Evolutionary conservation across 2,888 invertebrate species (phyloP), one percentile per base, ranked within the genome.

Genomic region (Drosophila acutilabella): DNA sequence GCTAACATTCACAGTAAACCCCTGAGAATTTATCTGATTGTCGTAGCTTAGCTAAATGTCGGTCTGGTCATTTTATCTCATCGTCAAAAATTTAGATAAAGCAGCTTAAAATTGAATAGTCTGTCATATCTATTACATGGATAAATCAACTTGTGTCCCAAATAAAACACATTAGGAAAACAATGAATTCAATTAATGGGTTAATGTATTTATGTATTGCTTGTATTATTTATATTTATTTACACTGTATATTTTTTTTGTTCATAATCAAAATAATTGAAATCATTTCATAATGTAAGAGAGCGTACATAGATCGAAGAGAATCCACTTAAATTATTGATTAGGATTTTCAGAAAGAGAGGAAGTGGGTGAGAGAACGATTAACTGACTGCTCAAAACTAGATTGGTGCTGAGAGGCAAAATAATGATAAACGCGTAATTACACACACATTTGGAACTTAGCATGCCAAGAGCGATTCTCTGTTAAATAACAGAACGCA

Each of bases 91-190:
- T 75, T 76, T 20, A 18, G 48, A 71, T 79, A 57, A 66, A 78
- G 67, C 23, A 42, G 33, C 10, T 61, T 59, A 10, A 48, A 79
- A 79, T 79, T 79, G 76, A 71, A 75, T 71, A 68, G 73, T 73
- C 65, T 76, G 69, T 52, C 62, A 68, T 50, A 62, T 73, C 36
- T 61, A 64, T 74, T 65, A 61, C 76, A 67, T 16, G 40, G 8
- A 18, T 66, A 53, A 60, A 64, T 71, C 56, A 58, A 41, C 56
- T 48, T 62, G 42, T 56, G 20, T 47, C 42, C 42, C 16, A 48
- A 20, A 41, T 50, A 14, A 33, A 18, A 26, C 10, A 36, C 18
- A 54, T 8, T 5, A 13, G 10, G 20, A 13, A 23, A 11, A 4
- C 30, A 8, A 36, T 20, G 16, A 4, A 8, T 23, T 40, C n/a